These are phyloP conservation scores for Phyllostomus discolor DNA, from an alignment of 2,113 vertebrate species.

Conservation along the genomic window DNA sequence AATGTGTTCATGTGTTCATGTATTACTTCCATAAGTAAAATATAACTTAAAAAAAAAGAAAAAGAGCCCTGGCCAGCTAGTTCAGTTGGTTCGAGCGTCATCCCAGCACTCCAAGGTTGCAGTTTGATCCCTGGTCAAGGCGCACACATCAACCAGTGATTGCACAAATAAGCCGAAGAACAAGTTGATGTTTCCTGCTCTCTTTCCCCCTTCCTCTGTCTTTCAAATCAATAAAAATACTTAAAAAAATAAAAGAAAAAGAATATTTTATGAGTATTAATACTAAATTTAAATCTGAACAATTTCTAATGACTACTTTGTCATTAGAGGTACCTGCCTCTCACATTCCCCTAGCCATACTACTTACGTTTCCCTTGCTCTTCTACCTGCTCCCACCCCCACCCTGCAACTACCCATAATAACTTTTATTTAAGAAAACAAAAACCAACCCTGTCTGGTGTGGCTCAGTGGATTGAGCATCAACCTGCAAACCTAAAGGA, in stretches of 20 bases:
- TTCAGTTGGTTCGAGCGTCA: no score
- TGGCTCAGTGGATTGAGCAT: no score
- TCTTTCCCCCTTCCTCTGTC: no score
- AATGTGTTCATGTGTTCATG: background rate
- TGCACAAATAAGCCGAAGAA: no score
- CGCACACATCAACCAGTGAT: no score
- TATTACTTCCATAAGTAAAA: background rate
- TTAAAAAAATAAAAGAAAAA: background rate
- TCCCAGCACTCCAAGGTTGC: no score
- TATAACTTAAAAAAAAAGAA: background rate
- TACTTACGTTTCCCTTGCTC: background rate
- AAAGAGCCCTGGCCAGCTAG: no score
- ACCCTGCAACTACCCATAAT: background rate
- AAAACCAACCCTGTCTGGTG: background rate
- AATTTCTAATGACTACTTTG: background rate
- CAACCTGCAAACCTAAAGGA: no score
- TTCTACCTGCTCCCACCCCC: background rate
- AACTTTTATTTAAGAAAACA: background rate
- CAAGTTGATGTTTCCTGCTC: no score
- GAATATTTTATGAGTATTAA: background rate
- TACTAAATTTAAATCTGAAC: background rate
- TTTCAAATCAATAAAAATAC: no score
- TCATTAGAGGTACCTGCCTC: background rate
- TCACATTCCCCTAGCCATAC: background rate
- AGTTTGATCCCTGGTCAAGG: no score